Evolutionary conservation across 2,113 vertebrate genomes (phyloP), one percentile per base, ranked within the genome.

Genomic region (Oryzias melastigma): DNA sequence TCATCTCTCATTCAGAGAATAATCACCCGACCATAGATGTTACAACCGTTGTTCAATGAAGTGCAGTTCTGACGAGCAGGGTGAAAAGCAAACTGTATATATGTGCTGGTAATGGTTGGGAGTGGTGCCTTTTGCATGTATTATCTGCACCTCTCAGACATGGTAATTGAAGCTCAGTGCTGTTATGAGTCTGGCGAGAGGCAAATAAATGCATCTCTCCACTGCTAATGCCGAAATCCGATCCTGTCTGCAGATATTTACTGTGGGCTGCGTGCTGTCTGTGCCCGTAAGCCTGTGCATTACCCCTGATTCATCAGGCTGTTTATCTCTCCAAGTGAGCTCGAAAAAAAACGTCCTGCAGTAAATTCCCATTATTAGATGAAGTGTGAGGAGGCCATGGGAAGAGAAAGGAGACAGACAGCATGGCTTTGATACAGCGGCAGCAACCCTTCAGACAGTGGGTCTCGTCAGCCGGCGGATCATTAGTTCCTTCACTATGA

Each of bases 201-300:
- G 83, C 71, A 79, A 86, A 91, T 89, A 87, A 90, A 88, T 82
- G 87, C 84, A 81, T 86, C 84, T 87, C 74, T 81, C 77, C 79
- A 43, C 70, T 68, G 81, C 81, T 86, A 88, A 89, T 87, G 85
- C 71, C 5, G 88, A 88, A 88, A 89, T 78, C 69, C 50, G 80
- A 90, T 89, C 86, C 86, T 86, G 85, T 89, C 87, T 87, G 80
- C 76, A 87, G 85, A 89, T 88, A 87, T 91, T 89, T 87, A 87
- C 86, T 75, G 75, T 74, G 83, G 86, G 82, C 80, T 78, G 85
- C 52, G 22, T 70, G 73, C 84, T 82, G 87, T 75, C 83, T 85
- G 78, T 90, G 84, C 85, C 84, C 75, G 79, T 86, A 88, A 90
- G 86, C 82, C 81, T 63, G 76, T 83, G 80, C 82, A 85, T 89